A percentile compares a stretch with the other conserved stretches of the same genome.
These are phyloP conservation scores for Orycteropus afer DNA, from an alignment of 2,113 vertebrate genomes.

Conservation along the genomic window DNA sequence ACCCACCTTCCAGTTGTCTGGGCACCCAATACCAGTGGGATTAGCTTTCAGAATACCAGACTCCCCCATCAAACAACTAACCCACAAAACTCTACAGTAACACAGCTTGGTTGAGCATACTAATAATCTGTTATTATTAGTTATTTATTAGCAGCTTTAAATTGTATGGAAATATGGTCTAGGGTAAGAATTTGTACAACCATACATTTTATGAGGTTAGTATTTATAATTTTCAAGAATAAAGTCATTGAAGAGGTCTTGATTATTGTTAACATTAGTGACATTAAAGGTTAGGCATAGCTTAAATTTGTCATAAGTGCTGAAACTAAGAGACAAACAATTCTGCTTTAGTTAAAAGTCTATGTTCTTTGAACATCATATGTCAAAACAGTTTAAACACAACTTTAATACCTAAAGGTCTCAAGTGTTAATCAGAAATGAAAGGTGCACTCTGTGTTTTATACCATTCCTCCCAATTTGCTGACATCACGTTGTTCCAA, in stretches of 20 bases:
- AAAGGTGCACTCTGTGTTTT: background rate
- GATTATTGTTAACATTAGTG: slow-evolving; percentile 31
- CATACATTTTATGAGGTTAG: background rate
- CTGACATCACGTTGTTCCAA: background rate
- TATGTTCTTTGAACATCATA: background rate
- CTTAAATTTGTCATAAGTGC: slow-evolving; percentile 42
- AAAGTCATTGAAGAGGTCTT: background rate
- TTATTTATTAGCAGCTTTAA: background rate
- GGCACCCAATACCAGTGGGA: background rate
- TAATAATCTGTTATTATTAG: background rate
- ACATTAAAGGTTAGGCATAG: slow-evolving; percentile 14
- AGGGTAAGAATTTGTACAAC: background rate
- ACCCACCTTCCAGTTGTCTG: background rate
- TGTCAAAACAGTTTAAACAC: slow-evolving; percentile 24
- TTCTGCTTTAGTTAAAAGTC: slow-evolving; percentile 3
- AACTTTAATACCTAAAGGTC: slow-evolving; percentile 12
- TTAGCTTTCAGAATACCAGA: background rate
- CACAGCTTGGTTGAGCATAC: background rate
- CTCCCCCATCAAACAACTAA: background rate
- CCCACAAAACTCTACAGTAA: background rate
- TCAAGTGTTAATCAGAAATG: slow-evolving; percentile 26
- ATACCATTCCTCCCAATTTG: background rate
- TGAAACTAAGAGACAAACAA: slow-evolving; percentile 16
- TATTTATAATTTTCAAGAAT: slow-evolving; percentile 45
- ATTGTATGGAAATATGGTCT: background rate